These are phyloP conservation scores for Nomada goodeniana DNA, from an alignment of 2,888 invertebrate genomes.

Conservation along the genomic window DNA sequence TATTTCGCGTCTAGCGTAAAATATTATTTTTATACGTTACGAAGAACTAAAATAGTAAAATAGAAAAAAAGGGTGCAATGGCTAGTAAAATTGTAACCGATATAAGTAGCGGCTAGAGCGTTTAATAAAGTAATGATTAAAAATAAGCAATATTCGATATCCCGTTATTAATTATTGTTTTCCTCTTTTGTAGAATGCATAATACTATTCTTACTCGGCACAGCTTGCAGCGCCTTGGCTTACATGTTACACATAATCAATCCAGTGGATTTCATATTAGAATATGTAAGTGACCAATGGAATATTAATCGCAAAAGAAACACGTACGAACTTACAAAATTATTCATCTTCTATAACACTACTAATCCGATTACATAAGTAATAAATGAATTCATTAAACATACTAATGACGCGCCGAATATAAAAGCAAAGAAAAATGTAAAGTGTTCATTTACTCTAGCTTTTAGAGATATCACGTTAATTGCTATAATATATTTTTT, in stretches of 20 bases:
- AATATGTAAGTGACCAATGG: constrained; percentile 78
- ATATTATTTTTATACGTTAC: background rate
- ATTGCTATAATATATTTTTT: constrained; percentile 62
- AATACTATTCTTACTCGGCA: constrained; percentile 80
- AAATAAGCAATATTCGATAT: background rate
- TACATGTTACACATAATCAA: constrained; percentile 79
- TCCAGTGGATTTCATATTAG: constrained; percentile 78
- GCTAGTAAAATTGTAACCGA: too few relatives aligned
- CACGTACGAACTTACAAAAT: background rate
- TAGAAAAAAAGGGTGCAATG: too few relatives aligned
- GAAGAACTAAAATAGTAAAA: background rate
- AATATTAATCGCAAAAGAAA: background rate
- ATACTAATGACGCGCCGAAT: too few relatives aligned
- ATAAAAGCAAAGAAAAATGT: background rate
- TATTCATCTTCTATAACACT: background rate
- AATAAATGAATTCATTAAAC: too few relatives aligned
- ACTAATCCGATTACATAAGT: background rate
- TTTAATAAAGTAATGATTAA: too few relatives aligned
- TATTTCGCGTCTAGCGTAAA: background rate
- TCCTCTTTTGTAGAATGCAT: constrained; percentile 81
- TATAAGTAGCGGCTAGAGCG: too few relatives aligned
- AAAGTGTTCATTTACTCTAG: background rate
- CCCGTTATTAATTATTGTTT: background rate
- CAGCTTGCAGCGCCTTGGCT: constrained; percentile 77
- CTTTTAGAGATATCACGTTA: background rate